Evolutionary conservation across 2,113 vertebrate genomes (phyloP).

Genomic region (Solea solea): DNA sequence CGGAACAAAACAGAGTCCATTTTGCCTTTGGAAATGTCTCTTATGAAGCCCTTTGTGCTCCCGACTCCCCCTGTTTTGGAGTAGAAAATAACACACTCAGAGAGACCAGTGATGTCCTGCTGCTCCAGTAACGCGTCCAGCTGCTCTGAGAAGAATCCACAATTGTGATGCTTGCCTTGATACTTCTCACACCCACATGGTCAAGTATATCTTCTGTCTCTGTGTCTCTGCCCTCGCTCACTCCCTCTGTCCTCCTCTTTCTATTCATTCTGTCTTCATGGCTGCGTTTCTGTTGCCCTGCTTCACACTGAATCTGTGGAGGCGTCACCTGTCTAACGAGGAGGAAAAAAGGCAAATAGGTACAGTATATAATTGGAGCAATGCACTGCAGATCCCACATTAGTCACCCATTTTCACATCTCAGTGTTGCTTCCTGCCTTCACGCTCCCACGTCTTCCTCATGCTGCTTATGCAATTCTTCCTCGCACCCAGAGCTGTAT

Average conservation of each 20-base stretch:
- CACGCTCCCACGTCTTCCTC: slow-evolving; percentile 36
- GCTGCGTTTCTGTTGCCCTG: slow-evolving; percentile 48
- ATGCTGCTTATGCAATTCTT: slow-evolving; percentile 18
- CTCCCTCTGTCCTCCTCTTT: slow-evolving; percentile 56
- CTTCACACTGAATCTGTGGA: slow-evolving; percentile 67
- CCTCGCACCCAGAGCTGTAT: slow-evolving; percentile 11
- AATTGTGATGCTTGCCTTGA: slow-evolving; percentile 69
- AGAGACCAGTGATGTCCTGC: slow-evolving; percentile 43
- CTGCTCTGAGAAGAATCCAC: slow-evolving; percentile 58
- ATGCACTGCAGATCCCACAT: slow-evolving; percentile 30
- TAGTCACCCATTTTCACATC: slow-evolving; percentile 53
- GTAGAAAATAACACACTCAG: slow-evolving; percentile 45
- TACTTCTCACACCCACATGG: slow-evolving; percentile 71
- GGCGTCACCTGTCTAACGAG: slow-evolving; percentile 67
- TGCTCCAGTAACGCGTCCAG: slow-evolving; percentile 55
- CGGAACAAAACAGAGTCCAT: slow-evolving; percentile 55
- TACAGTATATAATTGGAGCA: slow-evolving; percentile 8
- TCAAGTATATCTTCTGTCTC: slow-evolving; percentile 67
- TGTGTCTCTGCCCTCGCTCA: slow-evolving; percentile 40
- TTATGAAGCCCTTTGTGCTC: slow-evolving; percentile 15
- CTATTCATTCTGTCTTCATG: slow-evolving; percentile 48
- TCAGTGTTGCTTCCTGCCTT: slow-evolving; percentile 31
- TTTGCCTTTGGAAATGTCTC: slow-evolving; percentile 56
- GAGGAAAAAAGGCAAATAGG: slow-evolving; percentile 39
- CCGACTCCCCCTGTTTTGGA: slow-evolving; percentile 50